A percentile compares a stretch with the other conserved stretches of the same genome.
These are phyloP conservation scores for Scaptomyza montana DNA, from an alignment of 1,140 invertebrate species.

Conservation along the genomic window DNA sequence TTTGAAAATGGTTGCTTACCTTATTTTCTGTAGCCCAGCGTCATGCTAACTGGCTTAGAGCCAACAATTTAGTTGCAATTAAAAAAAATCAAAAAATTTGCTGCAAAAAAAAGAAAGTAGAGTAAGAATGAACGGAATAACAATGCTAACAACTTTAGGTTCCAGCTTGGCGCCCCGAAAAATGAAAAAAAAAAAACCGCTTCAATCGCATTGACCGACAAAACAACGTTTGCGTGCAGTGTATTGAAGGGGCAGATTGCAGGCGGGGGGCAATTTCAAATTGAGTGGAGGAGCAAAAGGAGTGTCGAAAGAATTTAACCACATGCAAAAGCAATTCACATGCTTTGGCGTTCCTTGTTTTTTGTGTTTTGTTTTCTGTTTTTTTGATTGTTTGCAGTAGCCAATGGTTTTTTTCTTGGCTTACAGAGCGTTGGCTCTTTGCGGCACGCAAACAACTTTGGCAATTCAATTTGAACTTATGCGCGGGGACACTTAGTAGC, in stretches of 20 bases:
- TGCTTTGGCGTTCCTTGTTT: constrained; percentile 38
- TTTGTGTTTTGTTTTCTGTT: constrained; percentile 42
- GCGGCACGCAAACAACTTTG: constrained; percentile 57
- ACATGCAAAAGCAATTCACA: constrained; percentile 26
- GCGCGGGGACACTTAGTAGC: constrained; percentile 3
- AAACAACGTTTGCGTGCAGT: constrained; percentile 39
- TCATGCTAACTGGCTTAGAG: neutral
- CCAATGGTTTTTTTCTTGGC: constrained; percentile 1
- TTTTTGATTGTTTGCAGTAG: constrained; percentile 12
- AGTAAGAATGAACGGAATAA: constrained; percentile 23
- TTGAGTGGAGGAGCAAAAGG: neutral
- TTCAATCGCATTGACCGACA: constrained; percentile 1
- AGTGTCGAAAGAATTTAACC: constrained; percentile 4
- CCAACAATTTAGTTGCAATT: constrained; percentile 5
- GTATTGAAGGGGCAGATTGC: neutral
- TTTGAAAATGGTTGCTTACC: neutral
- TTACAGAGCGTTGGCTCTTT: neutral
- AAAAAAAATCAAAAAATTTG: constrained; percentile 20
- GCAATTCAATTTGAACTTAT: constrained; percentile 42
- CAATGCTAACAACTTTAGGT: constrained; percentile 51
- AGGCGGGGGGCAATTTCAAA: neutral
- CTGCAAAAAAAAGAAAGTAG: constrained; percentile 37
- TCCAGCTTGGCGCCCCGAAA: constrained; percentile 46
- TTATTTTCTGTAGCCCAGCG: neutral
- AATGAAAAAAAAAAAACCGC: neutral